Conservation (phyloP, 1,140 invertebrate species). For the Danaus melanippus region DNA sequence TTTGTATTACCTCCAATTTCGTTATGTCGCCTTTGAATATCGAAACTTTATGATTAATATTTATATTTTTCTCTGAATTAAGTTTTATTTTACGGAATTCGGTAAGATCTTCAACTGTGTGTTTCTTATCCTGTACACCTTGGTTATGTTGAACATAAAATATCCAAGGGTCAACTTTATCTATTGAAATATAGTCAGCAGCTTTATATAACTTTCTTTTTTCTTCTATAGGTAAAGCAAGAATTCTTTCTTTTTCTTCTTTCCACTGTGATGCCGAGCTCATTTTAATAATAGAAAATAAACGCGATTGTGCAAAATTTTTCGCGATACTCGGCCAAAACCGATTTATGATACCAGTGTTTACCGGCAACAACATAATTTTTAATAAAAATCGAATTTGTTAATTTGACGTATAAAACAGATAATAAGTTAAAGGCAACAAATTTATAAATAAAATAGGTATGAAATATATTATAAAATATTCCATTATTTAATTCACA, state of each 20-base stretch:
- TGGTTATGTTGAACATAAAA: conserved; percentile 67
- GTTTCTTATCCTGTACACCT: conserved; percentile 38
- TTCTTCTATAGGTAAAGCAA: conserved; percentile 39
- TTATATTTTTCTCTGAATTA: conserved; percentile 53
- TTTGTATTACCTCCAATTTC: conserved; percentile 75
- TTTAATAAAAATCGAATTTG: too few relatives aligned
- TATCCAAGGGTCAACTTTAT: conserved; percentile 75
- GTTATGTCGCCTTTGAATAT: conserved; percentile 90
- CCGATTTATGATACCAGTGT: too few relatives aligned
- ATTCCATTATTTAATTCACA: too few relatives aligned
- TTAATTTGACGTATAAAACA: too few relatives aligned
- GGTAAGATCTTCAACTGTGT: conserved; percentile 47
- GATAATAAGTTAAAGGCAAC: too few relatives aligned
- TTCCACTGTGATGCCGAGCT: conserved; percentile 40
- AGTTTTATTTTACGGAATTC: conserved; percentile 56
- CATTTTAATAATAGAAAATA: conserved; percentile 34
- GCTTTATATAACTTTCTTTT: conserved; percentile 47
- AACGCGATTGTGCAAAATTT: conserved; percentile 4
- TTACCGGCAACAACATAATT: too few relatives aligned
- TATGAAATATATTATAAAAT: too few relatives aligned
- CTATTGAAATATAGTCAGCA: conserved; percentile 34
- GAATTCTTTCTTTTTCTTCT: conserved; percentile 39
- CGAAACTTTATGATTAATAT: conserved; percentile 76
- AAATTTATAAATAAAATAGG: too few relatives aligned
- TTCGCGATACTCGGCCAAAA: too few relatives aligned